phyloP scores from a whole-genome alignment of 2,113 vertebrate species.

The Neotragus pygmaeus region DNA sequence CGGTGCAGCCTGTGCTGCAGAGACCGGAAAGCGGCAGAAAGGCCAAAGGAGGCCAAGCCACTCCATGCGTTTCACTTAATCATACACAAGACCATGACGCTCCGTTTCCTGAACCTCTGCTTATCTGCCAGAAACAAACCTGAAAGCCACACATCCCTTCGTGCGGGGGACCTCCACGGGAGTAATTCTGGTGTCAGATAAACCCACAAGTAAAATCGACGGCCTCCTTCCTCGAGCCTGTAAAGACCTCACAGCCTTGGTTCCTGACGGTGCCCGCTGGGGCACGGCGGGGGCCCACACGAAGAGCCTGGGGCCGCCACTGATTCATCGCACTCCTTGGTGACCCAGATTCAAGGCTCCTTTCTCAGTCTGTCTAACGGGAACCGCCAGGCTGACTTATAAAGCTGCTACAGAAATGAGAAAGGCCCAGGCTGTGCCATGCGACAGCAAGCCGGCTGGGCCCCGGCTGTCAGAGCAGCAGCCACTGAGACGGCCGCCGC shows the following conservation, averaged over 20 bases:
- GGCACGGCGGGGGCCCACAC: rapidly evolving
- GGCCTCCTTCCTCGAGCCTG: rapidly evolving
- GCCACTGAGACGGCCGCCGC: rapidly evolving
- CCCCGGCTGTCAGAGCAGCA: rapidly evolving
- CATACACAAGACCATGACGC: too few relatives aligned
- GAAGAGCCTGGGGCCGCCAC: background rate
- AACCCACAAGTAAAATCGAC: background rate
- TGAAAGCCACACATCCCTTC: background rate
- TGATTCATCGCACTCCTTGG: rapidly evolving
- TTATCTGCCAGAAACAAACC: background rate
- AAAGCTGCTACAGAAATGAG: background rate
- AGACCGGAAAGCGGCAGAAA: background rate
- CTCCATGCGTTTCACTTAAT: rapidly evolving
- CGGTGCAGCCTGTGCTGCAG: rapidly evolving
- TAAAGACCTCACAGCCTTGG: rapidly evolving
- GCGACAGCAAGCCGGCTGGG: rapidly evolving
- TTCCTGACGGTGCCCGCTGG: rapidly evolving
- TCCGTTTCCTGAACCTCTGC: background rate
- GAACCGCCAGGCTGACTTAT: background rate
- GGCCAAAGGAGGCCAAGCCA: background rate
- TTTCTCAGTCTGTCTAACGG: background rate
- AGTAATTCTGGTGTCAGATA: too few relatives aligned
- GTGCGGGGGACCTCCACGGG: rapidly evolving
- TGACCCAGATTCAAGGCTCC: background rate
- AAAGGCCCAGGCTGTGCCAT: rapidly evolving